Evolutionary conservation across 2,797 vertebrate genomes (phyloP).

Genomic region (Carduelis carduelis): DNA sequence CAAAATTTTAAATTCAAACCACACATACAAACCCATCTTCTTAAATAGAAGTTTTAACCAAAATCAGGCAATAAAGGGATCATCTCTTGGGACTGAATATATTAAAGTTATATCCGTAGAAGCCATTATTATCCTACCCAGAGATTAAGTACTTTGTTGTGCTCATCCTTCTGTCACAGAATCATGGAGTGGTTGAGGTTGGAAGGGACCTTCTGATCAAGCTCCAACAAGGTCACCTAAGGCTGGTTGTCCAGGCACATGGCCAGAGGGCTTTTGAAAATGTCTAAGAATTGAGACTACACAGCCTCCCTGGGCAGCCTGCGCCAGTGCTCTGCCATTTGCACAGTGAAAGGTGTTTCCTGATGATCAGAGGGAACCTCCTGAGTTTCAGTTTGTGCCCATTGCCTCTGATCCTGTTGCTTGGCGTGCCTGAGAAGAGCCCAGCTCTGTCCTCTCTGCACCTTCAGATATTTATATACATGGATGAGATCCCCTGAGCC

Average conservation of each 20-base stretch:
- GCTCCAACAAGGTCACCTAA: not conserved
- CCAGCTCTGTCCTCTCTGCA: accelerated
- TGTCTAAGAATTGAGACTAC: not conserved
- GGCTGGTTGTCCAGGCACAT: not conserved
- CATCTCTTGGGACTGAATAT: not conserved
- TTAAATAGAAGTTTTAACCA: not conserved
- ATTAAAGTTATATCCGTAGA: not conserved
- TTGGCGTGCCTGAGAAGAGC: not conserved
- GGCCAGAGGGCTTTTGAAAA: not conserved
- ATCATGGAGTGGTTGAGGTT: not conserved
- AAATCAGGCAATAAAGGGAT: not conserved
- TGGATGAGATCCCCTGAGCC: not conserved
- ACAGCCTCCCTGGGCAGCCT: not conserved
- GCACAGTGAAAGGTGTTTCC: not conserved
- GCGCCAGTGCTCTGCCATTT: not conserved
- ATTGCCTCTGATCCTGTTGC: not conserved
- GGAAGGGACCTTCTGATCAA: not conserved
- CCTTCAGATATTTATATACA: not conserved
- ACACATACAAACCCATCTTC: not conserved
- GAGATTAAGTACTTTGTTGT: not conserved
- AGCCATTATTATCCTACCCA: not conserved
- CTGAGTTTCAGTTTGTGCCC: not conserved
- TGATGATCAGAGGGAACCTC: not conserved
- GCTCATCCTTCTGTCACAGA: not conserved
- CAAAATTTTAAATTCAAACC: not conserved